Percentiles rank a stretch among this genome's conserved stretches.
Conservation (phyloP, 2,797 vertebrate genomes). For the Tadarida brasiliensis region DNA sequence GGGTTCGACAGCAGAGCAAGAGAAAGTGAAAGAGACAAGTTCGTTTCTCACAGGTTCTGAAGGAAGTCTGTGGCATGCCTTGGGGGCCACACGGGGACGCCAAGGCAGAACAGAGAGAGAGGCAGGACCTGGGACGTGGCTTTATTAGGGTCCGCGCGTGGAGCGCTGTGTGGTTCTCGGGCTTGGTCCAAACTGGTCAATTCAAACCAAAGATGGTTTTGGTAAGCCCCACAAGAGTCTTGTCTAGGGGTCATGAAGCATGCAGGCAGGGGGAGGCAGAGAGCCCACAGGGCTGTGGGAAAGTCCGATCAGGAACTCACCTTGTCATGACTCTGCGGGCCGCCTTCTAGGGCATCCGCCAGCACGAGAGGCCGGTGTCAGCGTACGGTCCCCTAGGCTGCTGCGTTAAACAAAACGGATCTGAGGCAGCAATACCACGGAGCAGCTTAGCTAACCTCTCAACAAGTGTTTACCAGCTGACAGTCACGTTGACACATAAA, state of each 20-base stretch:
- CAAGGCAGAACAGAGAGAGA: background rate
- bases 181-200: no score
- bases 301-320: background rate
- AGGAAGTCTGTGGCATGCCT: background rate
- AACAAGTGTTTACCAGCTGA: background rate
- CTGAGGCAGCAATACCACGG: background rate
- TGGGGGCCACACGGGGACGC: background rate
- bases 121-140: background rate
- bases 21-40: background rate
- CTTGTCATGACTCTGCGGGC: background rate
- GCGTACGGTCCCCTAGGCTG: background rate
- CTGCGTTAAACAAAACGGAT: background rate
- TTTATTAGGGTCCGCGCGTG: background rate
- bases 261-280: background rate
- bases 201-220: background rate
- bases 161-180: background rate
- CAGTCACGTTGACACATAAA: background rate
- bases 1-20: background rate
- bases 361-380: background rate
- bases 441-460: background rate
- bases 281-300: background rate
- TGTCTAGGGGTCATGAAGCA: no score
- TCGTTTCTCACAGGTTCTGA: background rate
- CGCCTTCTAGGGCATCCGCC: background rate
- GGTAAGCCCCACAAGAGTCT: background rate